phyloP scores from a whole-genome alignment of 2,113 vertebrate species.

The Chionomys nivalis region DNA sequence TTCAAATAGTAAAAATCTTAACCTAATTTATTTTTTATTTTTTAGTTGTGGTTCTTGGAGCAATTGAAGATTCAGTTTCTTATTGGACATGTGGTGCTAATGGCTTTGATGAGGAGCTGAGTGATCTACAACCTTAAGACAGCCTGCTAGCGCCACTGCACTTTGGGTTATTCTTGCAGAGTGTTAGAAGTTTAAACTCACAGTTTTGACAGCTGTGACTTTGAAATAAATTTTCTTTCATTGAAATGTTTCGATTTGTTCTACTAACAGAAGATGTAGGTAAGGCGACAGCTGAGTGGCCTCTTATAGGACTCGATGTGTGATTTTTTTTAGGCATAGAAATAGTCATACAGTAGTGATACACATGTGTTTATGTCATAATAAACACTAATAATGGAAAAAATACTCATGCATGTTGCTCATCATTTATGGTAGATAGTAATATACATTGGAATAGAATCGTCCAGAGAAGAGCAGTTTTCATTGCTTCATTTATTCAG shows the following conservation, averaged over 20 bases:
- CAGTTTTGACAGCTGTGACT: slow-evolving; percentile 1
- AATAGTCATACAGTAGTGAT: background rate
- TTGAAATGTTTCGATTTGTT: background rate
- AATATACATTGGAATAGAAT: slow-evolving; percentile 36
- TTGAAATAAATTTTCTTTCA: background rate
- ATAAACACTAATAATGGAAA: background rate
- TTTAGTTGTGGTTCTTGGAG: background rate
- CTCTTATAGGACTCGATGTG: background rate
- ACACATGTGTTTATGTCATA: background rate
- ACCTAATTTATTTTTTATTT: background rate
- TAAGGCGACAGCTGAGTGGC: background rate
- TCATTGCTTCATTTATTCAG: slow-evolving; percentile 17
- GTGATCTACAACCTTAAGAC: fast-evolving
- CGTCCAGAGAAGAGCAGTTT: background rate
- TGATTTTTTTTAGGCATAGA: background rate
- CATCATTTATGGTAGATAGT: slow-evolving; percentile 36
- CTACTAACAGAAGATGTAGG: background rate
- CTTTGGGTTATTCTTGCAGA: background rate
- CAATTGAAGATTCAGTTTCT: slow-evolving; percentile 34
- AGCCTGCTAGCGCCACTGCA: background rate
- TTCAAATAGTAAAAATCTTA: background rate
- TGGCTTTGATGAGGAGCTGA: background rate
- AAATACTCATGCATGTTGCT: background rate
- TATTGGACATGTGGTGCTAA: background rate
- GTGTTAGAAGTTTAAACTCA: background rate